Conservation (phyloP, 2,888 invertebrate genomes). For the Xanthorhoe designata region DNA sequence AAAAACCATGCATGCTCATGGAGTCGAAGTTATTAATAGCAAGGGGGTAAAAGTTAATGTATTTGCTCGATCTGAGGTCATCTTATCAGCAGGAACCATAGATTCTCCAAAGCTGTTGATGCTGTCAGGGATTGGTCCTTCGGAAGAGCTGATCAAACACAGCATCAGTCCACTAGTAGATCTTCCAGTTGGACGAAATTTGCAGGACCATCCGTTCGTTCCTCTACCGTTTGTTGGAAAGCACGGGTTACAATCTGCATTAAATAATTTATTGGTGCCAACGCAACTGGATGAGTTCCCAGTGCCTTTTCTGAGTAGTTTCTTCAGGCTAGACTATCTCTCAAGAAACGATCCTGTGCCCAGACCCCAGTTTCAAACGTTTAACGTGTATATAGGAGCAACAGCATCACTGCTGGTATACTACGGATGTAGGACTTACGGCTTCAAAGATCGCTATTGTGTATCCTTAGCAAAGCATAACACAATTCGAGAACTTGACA, state of each 20-base stretch:
- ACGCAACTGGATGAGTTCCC: slow-evolving; percentile 57
- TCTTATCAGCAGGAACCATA: slow-evolving; percentile 70
- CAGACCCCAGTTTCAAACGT: slow-evolving; percentile 69
- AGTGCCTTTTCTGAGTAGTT: slow-evolving; percentile 62
- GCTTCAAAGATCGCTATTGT: slow-evolving; percentile 51
- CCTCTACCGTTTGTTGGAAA: slow-evolving; percentile 62
- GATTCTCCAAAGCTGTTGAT: slow-evolving; percentile 72
- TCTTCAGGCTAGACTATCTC: slow-evolving; percentile 55
- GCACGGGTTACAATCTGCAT: slow-evolving; percentile 62
- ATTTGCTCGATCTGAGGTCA: slow-evolving; percentile 64
- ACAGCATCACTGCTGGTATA: slow-evolving; percentile 55
- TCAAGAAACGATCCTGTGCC: slow-evolving; percentile 32
- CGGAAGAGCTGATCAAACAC: slow-evolving; percentile 55
- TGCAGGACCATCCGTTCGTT: slow-evolving; percentile 67
- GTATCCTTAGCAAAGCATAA: slow-evolving; percentile 60
- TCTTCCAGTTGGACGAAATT: slow-evolving; percentile 72
- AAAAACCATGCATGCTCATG: slow-evolving; percentile 54
- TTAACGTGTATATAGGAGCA: slow-evolving; percentile 66
- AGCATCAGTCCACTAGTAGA: slow-evolving; percentile 60
- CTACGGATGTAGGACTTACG: slow-evolving; percentile 55
- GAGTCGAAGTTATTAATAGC: slow-evolving; percentile 59
- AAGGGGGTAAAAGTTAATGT: slow-evolving; percentile 56
- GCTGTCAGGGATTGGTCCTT: slow-evolving; percentile 73
- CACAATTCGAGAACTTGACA: slow-evolving; percentile 58
- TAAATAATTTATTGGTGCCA: slow-evolving; percentile 54